These are phyloP conservation scores for Colossoma macropomum DNA, from an alignment of 2,113 vertebrate species.

Conservation along the genomic window DNA sequence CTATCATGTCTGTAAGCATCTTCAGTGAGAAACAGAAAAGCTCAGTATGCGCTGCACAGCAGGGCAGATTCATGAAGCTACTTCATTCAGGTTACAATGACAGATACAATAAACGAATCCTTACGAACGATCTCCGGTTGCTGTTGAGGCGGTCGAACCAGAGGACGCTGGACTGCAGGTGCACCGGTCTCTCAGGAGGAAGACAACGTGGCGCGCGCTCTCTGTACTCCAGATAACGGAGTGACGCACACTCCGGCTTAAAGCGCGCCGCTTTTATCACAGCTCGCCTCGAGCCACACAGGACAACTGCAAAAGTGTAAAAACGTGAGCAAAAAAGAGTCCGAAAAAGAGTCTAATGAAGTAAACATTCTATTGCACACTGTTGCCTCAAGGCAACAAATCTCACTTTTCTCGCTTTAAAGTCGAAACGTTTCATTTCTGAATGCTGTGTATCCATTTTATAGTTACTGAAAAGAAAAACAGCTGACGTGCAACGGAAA, in stretches of 20 bases:
- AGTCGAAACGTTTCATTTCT: too few relatives aligned
- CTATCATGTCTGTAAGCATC: slow-evolving; percentile 75
- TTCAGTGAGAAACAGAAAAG: slow-evolving; percentile 17
- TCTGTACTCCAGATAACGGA: slow-evolving; percentile 31
- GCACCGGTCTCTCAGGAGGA: slow-evolving; percentile 15
- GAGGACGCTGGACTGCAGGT: background rate
- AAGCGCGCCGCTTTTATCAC: too few relatives aligned
- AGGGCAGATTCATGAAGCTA: background rate
- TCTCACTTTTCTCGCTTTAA: too few relatives aligned
- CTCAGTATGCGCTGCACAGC: background rate
- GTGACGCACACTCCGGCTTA: slow-evolving; percentile 5
- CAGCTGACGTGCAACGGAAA: too few relatives aligned
- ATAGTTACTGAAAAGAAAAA: too few relatives aligned
- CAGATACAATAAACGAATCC: background rate
- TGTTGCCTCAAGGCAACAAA: too few relatives aligned
- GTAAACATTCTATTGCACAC: too few relatives aligned
- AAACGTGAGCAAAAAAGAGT: too few relatives aligned
- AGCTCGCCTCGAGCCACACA: too few relatives aligned
- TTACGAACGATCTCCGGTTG: background rate
- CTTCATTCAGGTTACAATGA: background rate
- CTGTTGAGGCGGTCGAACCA: background rate
- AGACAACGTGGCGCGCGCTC: slow-evolving; percentile 35
- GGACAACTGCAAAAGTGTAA: too few relatives aligned
- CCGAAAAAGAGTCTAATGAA: too few relatives aligned
- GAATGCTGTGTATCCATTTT: too few relatives aligned